A percentile compares a stretch with the other conserved stretches of the same genome.
Evolutionary conservation across 2,888 invertebrate genomes (phyloP).

Genomic region (Machimus atricapillus): DNA sequence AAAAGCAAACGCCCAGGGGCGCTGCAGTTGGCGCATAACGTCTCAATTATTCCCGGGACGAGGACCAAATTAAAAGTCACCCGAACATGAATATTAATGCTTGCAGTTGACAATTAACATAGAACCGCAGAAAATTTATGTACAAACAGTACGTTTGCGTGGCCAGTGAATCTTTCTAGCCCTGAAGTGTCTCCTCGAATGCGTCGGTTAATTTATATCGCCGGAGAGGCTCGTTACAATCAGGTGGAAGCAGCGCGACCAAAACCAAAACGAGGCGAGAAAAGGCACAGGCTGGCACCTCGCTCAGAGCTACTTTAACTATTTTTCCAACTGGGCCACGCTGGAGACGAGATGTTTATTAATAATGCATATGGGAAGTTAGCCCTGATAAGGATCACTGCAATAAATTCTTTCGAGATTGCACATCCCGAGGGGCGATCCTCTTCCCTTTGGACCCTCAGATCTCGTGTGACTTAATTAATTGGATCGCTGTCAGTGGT

Average conservation of each 20-base stretch:
- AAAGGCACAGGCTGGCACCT: background rate
- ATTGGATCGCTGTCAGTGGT: slow-evolving; percentile 29
- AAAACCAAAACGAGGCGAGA: background rate
- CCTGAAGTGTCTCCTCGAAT: slow-evolving; percentile 14
- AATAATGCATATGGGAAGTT: slow-evolving; percentile 46
- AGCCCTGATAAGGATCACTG: slow-evolving; percentile 42
- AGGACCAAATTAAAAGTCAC: slow-evolving; percentile 50
- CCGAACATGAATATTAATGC: slow-evolving; percentile 52
- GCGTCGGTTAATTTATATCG: slow-evolving; percentile 33
- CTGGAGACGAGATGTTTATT: slow-evolving; percentile 1
- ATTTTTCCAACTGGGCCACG: background rate
- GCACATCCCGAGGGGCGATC: slow-evolving; percentile 40
- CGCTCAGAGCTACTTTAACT: slow-evolving; percentile 16
- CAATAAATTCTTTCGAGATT: slow-evolving; percentile 44
- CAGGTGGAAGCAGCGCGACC: slow-evolving; percentile 8
- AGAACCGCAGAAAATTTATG: slow-evolving; percentile 40
- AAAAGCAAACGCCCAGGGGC: background rate
- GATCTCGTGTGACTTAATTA: slow-evolving; percentile 34
- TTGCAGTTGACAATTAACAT: slow-evolving; percentile 50
- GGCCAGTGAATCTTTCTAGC: slow-evolving; percentile 18
- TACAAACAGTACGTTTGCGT: slow-evolving; percentile 27
- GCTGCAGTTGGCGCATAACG: slow-evolving; percentile 6
- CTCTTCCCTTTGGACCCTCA: slow-evolving; percentile 4
- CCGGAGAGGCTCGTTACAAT: background rate
- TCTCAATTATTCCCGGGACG: slow-evolving; percentile 25